Evolutionary conservation across 2,113 vertebrate species (phyloP).

Genomic region (Rynchops niger): DNA sequence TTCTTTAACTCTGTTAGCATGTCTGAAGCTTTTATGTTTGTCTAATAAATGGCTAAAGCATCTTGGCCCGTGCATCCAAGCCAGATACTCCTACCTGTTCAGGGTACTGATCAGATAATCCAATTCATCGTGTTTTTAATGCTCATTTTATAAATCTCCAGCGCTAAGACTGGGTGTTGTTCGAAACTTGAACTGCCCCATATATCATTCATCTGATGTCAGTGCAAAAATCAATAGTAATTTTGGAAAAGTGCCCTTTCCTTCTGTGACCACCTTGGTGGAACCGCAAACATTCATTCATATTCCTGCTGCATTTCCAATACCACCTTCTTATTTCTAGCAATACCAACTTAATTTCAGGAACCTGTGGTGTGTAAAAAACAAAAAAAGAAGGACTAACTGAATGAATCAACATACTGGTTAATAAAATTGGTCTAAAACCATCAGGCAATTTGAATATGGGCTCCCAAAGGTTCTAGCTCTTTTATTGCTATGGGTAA

Average conservation of each 20-base stretch:
- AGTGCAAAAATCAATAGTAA: slow-evolving; percentile 22
- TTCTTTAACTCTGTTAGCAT: neutral
- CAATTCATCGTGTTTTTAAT: neutral
- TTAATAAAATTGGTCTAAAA: slow-evolving; percentile 55
- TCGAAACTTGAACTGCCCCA: neutral
- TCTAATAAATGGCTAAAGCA: neutral
- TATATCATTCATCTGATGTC: neutral
- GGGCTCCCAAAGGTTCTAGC: slow-evolving; percentile 41
- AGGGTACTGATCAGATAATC: slow-evolving; percentile 3
- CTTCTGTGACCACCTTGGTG: slow-evolving; percentile 28
- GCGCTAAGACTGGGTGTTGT: neutral
- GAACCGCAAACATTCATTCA: slow-evolving; percentile 33
- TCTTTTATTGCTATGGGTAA: slow-evolving; percentile 50
- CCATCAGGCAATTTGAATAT: slow-evolving; percentile 50
- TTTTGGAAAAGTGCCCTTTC: slow-evolving; percentile 30
- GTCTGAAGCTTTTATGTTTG: neutral
- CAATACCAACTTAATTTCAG: slow-evolving; percentile 56
- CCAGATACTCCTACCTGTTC: neutral
- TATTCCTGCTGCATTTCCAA: slow-evolving; percentile 32
- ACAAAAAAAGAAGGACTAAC: neutral
- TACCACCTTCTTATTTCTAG: slow-evolving; percentile 14
- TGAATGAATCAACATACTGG: slow-evolving; percentile 39
- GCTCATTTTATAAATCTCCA: slow-evolving; percentile 7
- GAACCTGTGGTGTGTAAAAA: slow-evolving; percentile 25
- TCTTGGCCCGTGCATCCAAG: neutral